Conservation (phyloP, 2,888 invertebrate species). For the Orthosia incerta region DNA sequence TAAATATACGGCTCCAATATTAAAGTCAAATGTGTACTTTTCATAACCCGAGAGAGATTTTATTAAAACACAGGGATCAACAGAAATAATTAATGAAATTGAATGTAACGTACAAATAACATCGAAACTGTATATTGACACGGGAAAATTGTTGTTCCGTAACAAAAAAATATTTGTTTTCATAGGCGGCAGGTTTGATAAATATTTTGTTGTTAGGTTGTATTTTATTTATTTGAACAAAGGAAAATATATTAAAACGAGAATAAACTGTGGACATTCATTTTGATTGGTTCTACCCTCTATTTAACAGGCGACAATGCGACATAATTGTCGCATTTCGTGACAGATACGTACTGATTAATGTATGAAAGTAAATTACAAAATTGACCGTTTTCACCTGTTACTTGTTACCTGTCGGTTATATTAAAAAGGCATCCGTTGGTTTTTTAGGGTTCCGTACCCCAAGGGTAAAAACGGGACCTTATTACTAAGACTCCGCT, state of each 20-base stretch:
- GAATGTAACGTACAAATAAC: constrained; percentile 15
- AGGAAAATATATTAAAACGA: neutral
- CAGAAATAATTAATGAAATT: constrained; percentile 21
- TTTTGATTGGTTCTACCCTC: neutral
- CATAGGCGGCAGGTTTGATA: neutral
- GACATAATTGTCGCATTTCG: no score
- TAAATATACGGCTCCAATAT: neutral
- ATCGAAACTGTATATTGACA: constrained; percentile 7
- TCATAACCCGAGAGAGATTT: neutral
- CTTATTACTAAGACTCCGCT: no score
- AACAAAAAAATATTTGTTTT: constrained; percentile 14
- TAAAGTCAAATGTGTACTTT: constrained; percentile 1
- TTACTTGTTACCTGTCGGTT: no score
- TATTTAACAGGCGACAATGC: no score
- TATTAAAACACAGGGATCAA: neutral
- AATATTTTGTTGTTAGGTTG: neutral
- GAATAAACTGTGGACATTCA: neutral
- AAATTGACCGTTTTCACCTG: no score
- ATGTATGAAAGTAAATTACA: no score
- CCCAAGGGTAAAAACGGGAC: no score
- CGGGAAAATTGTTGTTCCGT: neutral
- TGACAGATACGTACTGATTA: no score
- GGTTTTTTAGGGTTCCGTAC: no score
- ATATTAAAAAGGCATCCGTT: no score
- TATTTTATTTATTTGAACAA: neutral